These are phyloP conservation scores for Chrysina gloriosa DNA, from an alignment of 2,888 invertebrate genomes.

Conservation along the genomic window DNA sequence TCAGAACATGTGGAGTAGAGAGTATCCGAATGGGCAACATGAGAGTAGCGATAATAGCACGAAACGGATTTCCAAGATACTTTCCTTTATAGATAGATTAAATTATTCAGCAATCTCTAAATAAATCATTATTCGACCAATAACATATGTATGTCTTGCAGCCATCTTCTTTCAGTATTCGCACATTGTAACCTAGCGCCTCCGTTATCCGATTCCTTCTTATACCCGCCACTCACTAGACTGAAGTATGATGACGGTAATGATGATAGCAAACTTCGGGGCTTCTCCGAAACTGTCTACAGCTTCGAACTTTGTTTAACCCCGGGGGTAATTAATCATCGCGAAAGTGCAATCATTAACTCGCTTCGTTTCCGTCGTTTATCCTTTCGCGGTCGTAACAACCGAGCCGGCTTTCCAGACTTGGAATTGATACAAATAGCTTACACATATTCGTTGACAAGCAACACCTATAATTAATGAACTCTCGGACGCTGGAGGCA, in stretches of 20 bases:
- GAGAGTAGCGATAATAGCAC: too few species aligned
- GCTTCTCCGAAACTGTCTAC: constrained; percentile 20
- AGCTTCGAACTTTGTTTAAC: constrained; percentile 26
- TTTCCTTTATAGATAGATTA: too few species aligned
- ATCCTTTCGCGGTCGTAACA: constrained; percentile 33
- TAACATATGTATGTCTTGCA: too few species aligned
- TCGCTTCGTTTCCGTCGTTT: constrained; percentile 29
- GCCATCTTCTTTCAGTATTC: not conserved
- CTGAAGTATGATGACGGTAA: constrained; percentile 19
- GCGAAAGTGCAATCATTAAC: constrained; percentile 38
- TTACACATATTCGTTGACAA: constrained; percentile 24
- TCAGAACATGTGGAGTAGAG: too few species aligned
- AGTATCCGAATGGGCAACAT: too few species aligned
- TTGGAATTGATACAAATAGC: constrained; percentile 37
- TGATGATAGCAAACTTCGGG: constrained; percentile 14
- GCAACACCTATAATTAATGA: constrained; percentile 26
- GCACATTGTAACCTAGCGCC: not conserved
- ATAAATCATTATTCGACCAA: too few species aligned
- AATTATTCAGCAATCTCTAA: too few species aligned
- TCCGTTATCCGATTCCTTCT: not conserved
- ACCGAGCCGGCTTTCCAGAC: constrained; percentile 14
- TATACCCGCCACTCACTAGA: not conserved
- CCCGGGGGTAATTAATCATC: constrained; percentile 33
- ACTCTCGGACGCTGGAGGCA: constrained; percentile 4
- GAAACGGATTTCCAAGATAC: too few species aligned